Base-by-base conservation (phyloP, 2,888 invertebrate species). In the Agriopis aurantiaria region DNA sequence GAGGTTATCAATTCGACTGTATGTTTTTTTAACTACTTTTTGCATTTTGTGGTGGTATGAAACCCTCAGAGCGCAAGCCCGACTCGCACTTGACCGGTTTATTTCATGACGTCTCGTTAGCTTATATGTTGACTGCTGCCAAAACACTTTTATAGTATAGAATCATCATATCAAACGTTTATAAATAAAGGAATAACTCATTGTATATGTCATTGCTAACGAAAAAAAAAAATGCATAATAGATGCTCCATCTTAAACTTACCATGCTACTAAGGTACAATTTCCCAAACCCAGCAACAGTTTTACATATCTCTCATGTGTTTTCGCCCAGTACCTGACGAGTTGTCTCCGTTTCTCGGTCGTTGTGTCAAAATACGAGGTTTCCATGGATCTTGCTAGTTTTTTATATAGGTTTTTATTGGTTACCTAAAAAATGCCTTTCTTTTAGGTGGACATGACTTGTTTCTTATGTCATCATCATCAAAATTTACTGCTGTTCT, bases 211-310 rank as follows among this genome's bases (percentile, higher is more conserved):
- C 33, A 33, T 33, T 33, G 33, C 3, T 33, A 33, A 33, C 5
- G 3, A 33, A 33, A 33, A 33, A 3, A 33, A 33, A 3, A 33
- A 3, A 33, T 3, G 1, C 17, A 33, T 5, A 4, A 33, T 33
- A 33, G 33, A 33, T 33, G 3, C 3, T 33, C 33, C 5, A 33
- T 33, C 33, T 5, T 17, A 51, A 10, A 48, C 61, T 81, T 85
- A 91, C 91, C 91, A 91, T 49, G 82, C 85, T n/a, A 80, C 76
- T 9, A 91, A 68, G 6, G 89, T 88, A 49, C 85, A 79, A 17
- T 81, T 85, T 0, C 90, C 86, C 41, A 90, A 72, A 0, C 65
- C 70, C 9, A 92, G 70, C 14, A 91, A 60, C 3, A 90, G 62
- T 52, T 82, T 86, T 9, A 90, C 70, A 56, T 84, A 88, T 17